Conservation (phyloP, 2,797 vertebrate species). For the Acanthurus tractus region DNA sequence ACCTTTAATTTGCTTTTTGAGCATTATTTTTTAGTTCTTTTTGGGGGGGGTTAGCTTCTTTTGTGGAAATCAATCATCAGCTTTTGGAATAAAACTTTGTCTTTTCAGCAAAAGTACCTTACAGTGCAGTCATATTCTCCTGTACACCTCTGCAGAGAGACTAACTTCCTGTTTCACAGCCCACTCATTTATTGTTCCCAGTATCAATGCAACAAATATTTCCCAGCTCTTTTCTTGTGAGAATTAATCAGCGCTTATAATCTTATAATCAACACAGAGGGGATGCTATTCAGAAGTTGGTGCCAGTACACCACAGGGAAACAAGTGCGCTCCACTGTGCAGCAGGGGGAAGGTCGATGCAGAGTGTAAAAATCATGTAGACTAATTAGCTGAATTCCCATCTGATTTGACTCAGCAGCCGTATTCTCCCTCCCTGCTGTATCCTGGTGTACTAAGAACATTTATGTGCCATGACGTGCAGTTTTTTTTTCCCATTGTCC, state of each 20-base stretch:
- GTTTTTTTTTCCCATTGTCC: conserved; percentile 72
- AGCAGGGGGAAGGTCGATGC: neutral
- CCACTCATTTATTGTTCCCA: conserved; percentile 46
- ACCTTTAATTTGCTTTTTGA: neutral
- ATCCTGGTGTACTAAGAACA: conserved; percentile 43
- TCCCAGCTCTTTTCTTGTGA: conserved; percentile 37
- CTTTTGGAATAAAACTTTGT: neutral
- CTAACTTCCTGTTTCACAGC: conserved; percentile 40
- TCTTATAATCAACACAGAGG: conserved; percentile 43
- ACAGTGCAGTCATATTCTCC: neutral
- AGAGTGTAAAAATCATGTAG: neutral
- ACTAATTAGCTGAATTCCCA: conserved; percentile 29
- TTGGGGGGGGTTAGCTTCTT: no score
- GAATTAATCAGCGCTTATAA: conserved; percentile 53
- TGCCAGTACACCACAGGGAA: conserved; percentile 49
- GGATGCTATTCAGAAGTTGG: conserved; percentile 32
- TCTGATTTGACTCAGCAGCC: conserved; percentile 50
- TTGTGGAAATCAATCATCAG: neutral
- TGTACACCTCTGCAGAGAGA: neutral
- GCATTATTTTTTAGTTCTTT: neutral
- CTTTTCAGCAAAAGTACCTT: neutral
- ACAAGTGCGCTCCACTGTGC: conserved; percentile 13
- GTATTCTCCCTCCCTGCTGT: conserved; percentile 30
- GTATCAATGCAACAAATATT: conserved; percentile 33
- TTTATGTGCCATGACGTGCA: conserved; percentile 54